A percentile compares a stretch with the other conserved stretches of the same genome.
These are phyloP conservation scores for Pyrocoelia pectoralis DNA, from an alignment of 2,888 invertebrate species.

Conservation along the genomic window DNA sequence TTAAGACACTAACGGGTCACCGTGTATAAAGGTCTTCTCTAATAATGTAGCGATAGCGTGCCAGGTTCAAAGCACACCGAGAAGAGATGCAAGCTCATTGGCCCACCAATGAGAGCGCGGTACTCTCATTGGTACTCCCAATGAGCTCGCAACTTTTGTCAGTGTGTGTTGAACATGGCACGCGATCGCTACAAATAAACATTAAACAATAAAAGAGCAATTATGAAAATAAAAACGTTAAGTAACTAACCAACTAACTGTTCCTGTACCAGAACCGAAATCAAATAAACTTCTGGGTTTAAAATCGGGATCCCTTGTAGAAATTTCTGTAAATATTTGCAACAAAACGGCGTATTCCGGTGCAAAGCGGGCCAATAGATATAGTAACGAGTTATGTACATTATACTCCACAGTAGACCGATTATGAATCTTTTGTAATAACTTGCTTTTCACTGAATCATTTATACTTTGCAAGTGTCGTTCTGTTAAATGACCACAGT, in stretches of 20 bases:
- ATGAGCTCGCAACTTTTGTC: too few species aligned
- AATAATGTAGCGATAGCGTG: too few species aligned
- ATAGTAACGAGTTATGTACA: conserved; percentile 69
- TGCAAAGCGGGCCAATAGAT: conserved; percentile 74
- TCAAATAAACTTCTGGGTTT: conserved; percentile 83
- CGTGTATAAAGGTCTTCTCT: too few species aligned
- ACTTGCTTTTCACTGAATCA: conserved; percentile 63
- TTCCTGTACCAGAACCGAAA: conserved; percentile 91
- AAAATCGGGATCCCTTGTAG: conserved; percentile 69
- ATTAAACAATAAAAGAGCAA: too few species aligned
- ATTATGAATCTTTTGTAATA: conserved; percentile 71
- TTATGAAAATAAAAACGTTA: too few species aligned
- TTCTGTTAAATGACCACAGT: conserved; percentile 57
- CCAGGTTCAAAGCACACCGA: too few species aligned
- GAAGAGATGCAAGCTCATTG: too few species aligned
- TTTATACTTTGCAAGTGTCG: conserved; percentile 62
- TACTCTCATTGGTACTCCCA: too few species aligned
- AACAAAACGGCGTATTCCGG: conserved; percentile 78
- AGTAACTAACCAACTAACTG: conserved; percentile 75
- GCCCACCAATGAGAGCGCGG: too few species aligned
- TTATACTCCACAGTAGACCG: conserved; percentile 81
- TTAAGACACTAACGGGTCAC: too few species aligned
- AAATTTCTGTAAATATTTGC: conserved; percentile 79
- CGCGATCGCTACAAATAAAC: too few species aligned
- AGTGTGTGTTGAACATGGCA: too few species aligned